phyloP scores from a whole-genome alignment of 2,797 vertebrate genomes.

The Arrhamphus sclerolepis region DNA sequence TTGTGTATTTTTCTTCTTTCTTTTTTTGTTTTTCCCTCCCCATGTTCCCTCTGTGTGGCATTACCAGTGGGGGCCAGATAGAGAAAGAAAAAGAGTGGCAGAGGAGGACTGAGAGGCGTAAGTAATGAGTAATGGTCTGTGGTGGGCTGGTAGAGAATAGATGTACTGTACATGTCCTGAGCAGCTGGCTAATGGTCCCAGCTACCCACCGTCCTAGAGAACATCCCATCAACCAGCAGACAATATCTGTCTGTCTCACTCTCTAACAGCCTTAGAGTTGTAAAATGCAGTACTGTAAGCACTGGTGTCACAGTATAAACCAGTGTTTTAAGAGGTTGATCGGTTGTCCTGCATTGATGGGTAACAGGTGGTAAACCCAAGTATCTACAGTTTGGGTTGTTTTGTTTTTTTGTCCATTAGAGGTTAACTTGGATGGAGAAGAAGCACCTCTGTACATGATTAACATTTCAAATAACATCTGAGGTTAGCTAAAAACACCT shows the following conservation, averaged over 20 bases:
- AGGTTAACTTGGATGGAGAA: no score
- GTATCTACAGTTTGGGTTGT: not conserved
- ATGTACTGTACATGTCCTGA: conserved; percentile 69
- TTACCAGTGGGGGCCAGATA: conserved; percentile 36
- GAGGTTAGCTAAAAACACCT: no score
- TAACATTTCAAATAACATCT: no score
- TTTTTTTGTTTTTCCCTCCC: no score
- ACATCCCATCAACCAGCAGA: conserved; percentile 45
- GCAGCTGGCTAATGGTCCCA: conserved; percentile 65
- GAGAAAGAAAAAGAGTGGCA: conserved; percentile 28
- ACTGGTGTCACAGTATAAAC: not conserved
- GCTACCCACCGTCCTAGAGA: conserved; percentile 58
- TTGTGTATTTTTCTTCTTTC: conserved; percentile 42
- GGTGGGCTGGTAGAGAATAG: conserved; percentile 73
- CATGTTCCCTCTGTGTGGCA: conserved; percentile 55
- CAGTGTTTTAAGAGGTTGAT: not conserved
- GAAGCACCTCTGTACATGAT: no score
- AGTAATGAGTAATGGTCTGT: conserved; percentile 67
- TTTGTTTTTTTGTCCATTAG: not conserved
- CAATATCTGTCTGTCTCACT: conserved; percentile 62
- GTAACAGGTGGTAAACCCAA: accelerated
- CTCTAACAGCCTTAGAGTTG: conserved; percentile 4
- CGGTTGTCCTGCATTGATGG: not conserved
- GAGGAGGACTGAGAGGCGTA: conserved; percentile 60
- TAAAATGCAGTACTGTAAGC: conserved; percentile 1